Evolutionary conservation across 2,888 invertebrate genomes (phyloP), one percentile per base, ranked within the genome.

Genomic region (Perizoma affinitatum): DNA sequence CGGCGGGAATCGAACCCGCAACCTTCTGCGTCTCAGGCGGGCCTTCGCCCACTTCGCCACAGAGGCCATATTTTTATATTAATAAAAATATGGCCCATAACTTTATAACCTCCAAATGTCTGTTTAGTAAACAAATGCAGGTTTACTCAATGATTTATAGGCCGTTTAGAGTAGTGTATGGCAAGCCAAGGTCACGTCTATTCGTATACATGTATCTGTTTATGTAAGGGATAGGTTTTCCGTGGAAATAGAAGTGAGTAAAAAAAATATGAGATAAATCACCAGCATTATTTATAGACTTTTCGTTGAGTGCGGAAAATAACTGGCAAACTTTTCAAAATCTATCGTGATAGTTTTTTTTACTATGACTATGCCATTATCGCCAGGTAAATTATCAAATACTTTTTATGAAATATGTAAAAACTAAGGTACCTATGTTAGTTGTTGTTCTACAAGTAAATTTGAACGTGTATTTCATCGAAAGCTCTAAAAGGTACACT

Each of bases 71-170:
- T 22, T 2, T n/a, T 2, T 22, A 22, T 22, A 22, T 22, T 22
- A 22, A 22, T 22, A 53, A 53, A 55, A 58, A 58, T 50, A 54
- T 4, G 48, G 34, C 48, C 4, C 4, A 61, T 9, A 58, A 22
- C 57, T 65, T 54, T 54, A 69, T 71, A 69, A 62, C 53, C 69
- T 60, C 53, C 52, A 50, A 66, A 63, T 67, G 58, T 62, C 54
- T 69, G 67, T 74, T 75, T 66, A 58, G 60, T 74, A 78, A 80
- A 79, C 73, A 77, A 48, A 35, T 54, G 1, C 38, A 34, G 33
- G 35, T 47, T 49, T 41, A 56, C 50, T 44, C 10, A 44, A 35
- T 49, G 10, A 49, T 42, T 46, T 46, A n/a, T 54, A 34, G 11
- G 3, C 56, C 40, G 61, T 68, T 71, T 75, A 75, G 72, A 70